Conservation (phyloP, 2,113 vertebrate genomes). For the Pampusana beccarii region DNA sequence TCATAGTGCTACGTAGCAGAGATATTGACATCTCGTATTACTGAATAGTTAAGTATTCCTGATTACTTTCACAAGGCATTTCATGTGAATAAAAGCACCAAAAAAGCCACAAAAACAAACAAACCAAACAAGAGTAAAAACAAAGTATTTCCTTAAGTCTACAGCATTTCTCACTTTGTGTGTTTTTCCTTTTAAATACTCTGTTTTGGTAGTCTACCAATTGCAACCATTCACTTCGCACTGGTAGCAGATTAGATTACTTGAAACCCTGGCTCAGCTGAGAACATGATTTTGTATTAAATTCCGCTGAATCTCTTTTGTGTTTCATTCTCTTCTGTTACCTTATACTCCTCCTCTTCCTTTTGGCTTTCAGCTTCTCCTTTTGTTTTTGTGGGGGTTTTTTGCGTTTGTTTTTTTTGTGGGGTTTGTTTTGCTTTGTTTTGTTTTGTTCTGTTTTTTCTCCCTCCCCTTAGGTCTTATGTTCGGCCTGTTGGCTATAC, state of each 20-base stretch:
- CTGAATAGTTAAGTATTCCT: neutral
- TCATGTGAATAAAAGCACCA: neutral
- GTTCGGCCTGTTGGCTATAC: neutral
- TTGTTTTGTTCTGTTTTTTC: too few relatives aligned
- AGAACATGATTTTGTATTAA: neutral
- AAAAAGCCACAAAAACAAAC: neutral
- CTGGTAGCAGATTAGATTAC: neutral
- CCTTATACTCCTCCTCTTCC: neutral
- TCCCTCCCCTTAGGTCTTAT: neutral
- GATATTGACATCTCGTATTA: neutral
- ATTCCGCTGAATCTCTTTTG: neutral
- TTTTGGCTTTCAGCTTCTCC: neutral
- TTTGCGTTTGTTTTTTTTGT: too few relatives aligned
- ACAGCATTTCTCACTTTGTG: neutral
- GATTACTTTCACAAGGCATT: neutral
- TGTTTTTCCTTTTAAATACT: neutral
- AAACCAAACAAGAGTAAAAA: neutral
- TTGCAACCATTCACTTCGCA: neutral
- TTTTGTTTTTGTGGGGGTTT: neutral
- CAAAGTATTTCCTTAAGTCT: fast-evolving
- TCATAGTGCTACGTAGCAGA: neutral
- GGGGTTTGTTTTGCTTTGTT: too few relatives aligned
- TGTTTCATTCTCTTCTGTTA: neutral
- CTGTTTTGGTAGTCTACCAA: neutral
- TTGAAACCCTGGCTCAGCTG: neutral